Conservation (phyloP, 2,888 invertebrate species). For the Frankliniella fusca region DNA sequence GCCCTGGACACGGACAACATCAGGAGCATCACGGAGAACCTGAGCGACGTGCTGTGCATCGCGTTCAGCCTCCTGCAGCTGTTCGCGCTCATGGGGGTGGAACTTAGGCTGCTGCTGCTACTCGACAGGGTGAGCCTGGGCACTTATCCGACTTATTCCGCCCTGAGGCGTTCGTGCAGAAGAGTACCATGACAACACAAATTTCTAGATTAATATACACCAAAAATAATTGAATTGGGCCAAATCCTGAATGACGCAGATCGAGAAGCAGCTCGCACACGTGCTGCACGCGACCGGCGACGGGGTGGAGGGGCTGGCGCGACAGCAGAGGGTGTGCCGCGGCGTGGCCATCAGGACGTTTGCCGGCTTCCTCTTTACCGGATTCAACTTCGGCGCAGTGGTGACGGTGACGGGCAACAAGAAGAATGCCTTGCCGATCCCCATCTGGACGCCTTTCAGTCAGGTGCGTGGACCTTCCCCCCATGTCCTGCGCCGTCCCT, state of each 20-base stretch:
- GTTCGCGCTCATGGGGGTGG: not conserved
- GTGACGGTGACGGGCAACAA: not conserved
- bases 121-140: not conserved
- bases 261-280: not conserved
- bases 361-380: not conserved
- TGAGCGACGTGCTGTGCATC: slow-evolving; percentile 16
- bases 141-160: not conserved
- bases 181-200: not conserved
- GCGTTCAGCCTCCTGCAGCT: slow-evolving; percentile 10
- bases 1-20: not conserved
- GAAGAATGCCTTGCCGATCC: not conserved
- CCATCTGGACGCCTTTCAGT: not conserved
- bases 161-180: not conserved
- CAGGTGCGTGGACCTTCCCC: not conserved
- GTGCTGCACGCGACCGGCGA: not conserved
- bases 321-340: not conserved
- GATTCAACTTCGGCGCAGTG: not conserved
- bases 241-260: not conserved
- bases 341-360: not conserved
- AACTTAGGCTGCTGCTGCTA: not conserved
- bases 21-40: not conserved
- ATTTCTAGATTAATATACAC: no score
- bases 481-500: no score
- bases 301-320: not conserved
- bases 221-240: no score